A percentile compares a stretch with the other conserved stretches of the same genome.
phyloP scores from a whole-genome alignment of 2,888 invertebrate genomes.

The Pilophorus perplexus region DNA sequence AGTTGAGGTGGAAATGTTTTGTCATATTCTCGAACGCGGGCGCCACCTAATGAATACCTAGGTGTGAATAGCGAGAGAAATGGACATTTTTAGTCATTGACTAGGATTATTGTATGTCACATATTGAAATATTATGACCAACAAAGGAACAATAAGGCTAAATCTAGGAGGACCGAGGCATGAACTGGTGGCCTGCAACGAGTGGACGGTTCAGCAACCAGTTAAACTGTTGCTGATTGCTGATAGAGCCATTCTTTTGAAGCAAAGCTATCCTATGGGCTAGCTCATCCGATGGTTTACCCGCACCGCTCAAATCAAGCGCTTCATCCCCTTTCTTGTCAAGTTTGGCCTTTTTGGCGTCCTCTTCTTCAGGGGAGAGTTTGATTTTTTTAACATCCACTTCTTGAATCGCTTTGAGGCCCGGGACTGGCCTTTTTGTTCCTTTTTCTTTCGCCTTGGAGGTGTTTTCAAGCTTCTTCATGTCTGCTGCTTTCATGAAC shows the following conservation, averaged over 20 bases:
- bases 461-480: conserved; percentile 42
- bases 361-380: conserved; percentile 41
- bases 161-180: conserved; percentile 17
- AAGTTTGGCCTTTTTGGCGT: conserved; percentile 34
- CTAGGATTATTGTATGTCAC: no score
- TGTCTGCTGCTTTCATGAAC: conserved; percentile 46
- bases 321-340: conserved; percentile 42
- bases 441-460: conserved; percentile 38
- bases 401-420: conserved; percentile 46
- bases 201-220: conserved; percentile 39
- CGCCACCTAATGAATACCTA: background rate
- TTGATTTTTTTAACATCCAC: conserved; percentile 43
- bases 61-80: background rate
- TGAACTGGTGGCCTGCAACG: conserved; percentile 24
- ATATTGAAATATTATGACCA: no score
- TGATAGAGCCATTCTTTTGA: conserved; percentile 24
- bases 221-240: conserved; percentile 32
- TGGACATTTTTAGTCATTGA: background rate
- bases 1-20: background rate
- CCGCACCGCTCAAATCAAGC: conserved; percentile 41
- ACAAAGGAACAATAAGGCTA: no score
- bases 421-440: conserved; percentile 45
- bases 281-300: conserved; percentile 32
- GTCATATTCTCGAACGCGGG: background rate
- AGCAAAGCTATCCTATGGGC: conserved; percentile 28